Evolutionary conservation across 2,113 vertebrate species (phyloP).

Genomic region (Eclectus roratus): DNA sequence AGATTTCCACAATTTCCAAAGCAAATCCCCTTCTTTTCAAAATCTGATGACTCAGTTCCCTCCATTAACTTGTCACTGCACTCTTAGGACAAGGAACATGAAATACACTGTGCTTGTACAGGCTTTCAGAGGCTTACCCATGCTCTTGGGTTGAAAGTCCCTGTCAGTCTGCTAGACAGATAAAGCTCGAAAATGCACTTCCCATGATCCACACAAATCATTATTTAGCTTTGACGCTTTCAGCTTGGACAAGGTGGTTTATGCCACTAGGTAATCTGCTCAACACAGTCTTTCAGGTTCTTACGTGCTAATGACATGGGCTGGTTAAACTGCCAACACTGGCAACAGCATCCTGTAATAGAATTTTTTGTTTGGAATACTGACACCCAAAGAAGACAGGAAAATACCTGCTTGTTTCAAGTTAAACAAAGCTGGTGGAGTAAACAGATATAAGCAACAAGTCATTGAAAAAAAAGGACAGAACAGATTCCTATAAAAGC

Average conservation of each 20-base stretch:
- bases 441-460: background rate
- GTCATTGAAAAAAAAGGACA: background rate
- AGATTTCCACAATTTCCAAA: background rate
- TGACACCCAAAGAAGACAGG: background rate
- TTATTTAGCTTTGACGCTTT: background rate
- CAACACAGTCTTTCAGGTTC: background rate
- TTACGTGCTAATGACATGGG: background rate
- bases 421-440: background rate
- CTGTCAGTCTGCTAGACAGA: background rate
- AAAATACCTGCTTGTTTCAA: background rate
- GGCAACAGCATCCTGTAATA: background rate
- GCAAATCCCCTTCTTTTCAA: background rate
- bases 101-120: background rate
- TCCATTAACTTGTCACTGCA: background rate
- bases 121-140: background rate
- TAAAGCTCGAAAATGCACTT: background rate
- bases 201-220: background rate
- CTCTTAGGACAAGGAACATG: background rate
- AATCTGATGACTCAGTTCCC: background rate
- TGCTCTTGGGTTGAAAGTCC: background rate
- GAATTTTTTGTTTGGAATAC: background rate
- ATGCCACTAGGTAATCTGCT: background rate
- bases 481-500: background rate
- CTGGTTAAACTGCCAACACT: background rate
- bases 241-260: background rate